Evolutionary conservation across 2,113 vertebrate genomes (phyloP).

Genomic region (Etheostoma cragini): DNA sequence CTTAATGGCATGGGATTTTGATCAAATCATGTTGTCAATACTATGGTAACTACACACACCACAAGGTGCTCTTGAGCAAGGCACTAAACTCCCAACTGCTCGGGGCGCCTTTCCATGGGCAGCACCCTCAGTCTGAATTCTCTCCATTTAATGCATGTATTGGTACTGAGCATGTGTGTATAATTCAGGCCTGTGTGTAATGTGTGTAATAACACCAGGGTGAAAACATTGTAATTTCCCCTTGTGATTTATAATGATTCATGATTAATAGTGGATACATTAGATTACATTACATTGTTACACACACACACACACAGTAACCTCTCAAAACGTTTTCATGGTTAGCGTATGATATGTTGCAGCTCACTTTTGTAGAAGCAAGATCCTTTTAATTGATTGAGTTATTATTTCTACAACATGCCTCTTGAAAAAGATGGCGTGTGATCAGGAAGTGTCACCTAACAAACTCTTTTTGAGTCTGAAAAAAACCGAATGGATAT

Average conservation of each 20-base stretch:
- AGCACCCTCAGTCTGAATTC: too few species aligned
- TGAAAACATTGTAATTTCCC: too few species aligned
- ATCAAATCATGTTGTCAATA: not conserved
- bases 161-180: too few species aligned
- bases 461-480: not conserved
- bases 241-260: too few species aligned
- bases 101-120: too few species aligned
- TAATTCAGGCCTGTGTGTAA: too few species aligned
- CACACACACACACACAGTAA: not conserved
- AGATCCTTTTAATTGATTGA: not conserved
- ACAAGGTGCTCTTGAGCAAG: not conserved
- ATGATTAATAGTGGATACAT: too few species aligned
- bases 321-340: conserved; percentile 1
- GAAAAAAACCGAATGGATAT: conserved; percentile 18
- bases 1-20: not conserved
- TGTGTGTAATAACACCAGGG: too few species aligned
- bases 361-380: conserved; percentile 1
- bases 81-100: too few species aligned
- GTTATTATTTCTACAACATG: not conserved
- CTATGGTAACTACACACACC: not conserved
- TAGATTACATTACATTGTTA: too few species aligned
- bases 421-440: not conserved
- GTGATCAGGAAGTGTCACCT: conserved; percentile 29
- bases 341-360: not conserved
- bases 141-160: too few species aligned